Evolutionary conservation across 1,140 invertebrate species (phyloP).

Genomic region (Battus philenor): DNA sequence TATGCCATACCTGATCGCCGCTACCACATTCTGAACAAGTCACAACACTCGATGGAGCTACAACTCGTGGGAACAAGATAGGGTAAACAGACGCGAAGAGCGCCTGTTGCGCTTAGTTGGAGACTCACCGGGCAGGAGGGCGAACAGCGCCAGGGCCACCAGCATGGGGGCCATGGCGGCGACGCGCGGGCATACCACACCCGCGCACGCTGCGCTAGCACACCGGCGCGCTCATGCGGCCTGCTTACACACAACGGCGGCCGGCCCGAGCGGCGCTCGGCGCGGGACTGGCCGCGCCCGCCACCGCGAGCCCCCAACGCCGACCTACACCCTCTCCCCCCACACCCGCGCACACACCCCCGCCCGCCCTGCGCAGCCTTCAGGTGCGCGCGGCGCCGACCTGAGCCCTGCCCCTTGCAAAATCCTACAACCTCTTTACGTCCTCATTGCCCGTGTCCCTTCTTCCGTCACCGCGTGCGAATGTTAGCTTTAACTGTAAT

Average conservation of each 20-base stretch:
- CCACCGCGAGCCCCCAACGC: conserved; percentile 19
- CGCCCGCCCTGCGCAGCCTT: conserved; percentile 45
- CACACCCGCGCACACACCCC: conserved; percentile 17
- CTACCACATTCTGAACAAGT: conserved; percentile 33
- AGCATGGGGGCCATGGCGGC: conserved; percentile 57
- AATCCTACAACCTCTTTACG: conserved; percentile 35
- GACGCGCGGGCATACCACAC: conserved; percentile 71
- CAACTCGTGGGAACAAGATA: conserved; percentile 45
- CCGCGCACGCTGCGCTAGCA: conserved; percentile 70
- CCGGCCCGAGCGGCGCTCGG: conserved; percentile 62
- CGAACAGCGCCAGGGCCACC: conserved; percentile 59
- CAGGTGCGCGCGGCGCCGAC: conserved; percentile 54
- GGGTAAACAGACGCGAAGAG: conserved; percentile 60
- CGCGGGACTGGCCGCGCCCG: conserved; percentile 57
- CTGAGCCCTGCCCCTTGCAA: conserved; percentile 59
- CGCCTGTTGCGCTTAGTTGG: conserved; percentile 49
- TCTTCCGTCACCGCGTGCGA: no score
- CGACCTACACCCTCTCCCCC: conserved; percentile 20
- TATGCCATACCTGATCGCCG: conserved; percentile 22
- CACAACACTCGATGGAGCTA: conserved; percentile 55
- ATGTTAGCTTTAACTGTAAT: no score
- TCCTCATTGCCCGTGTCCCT: conserved; percentile 11
- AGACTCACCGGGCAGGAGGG: conserved; percentile 62
- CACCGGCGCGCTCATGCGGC: conserved; percentile 66
- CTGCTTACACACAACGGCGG: conserved; percentile 36